Evolutionary conservation across 2,888 invertebrate species (phyloP), one percentile per base, ranked within the genome.

Genomic region (Xestia c-nigrum): DNA sequence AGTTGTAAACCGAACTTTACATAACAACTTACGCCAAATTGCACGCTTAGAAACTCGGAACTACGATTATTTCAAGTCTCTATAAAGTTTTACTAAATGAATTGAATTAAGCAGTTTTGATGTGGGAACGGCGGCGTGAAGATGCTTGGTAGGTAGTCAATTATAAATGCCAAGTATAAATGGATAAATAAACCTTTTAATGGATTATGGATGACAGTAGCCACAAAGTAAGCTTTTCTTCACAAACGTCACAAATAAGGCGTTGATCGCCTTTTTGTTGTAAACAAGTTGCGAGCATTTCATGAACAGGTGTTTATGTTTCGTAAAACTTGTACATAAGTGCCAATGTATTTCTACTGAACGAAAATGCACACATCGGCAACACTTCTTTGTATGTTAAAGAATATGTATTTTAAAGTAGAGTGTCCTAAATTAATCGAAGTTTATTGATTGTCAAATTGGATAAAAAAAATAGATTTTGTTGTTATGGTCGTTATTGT

Each of bases 1-100:
- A 84, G 78, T 82, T 74, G 68, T 72, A 65, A 78, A 74, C 68
- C 46, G 59, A 82, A 80, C 61, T 81, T 86, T 81, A 84, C 80
- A 82, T 82, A 84, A 73, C 57, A 78, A 70, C 73, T 79, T 70
- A 77, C 61, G 24, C 68, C 38, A 71, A 78, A 78, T 72, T 57
- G 55, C 63, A 55, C 61, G 52, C 80, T 69, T 73, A 65, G 76
- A 78, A 75, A 82, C 74, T 80, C 55, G 21, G 55, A 80, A 61
- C 72, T 57, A 61, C 24, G 50, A 64, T 66, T 63, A 76, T 71
- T 80, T 67, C 38, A 61, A 74, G 64, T 81, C n/a, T 72, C 46
- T 43, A 65, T 19, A 47, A 57, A 46, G 10, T 72, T 82, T 59
- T 61, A 52, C n/a, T 59, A 43, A 5, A 47, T 21, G 3, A 38